Percentiles rank a stretch among this genome's conserved stretches.
phyloP scores from a whole-genome alignment of 2,797 vertebrate genomes.

The Sardinella longiceps region DNA sequence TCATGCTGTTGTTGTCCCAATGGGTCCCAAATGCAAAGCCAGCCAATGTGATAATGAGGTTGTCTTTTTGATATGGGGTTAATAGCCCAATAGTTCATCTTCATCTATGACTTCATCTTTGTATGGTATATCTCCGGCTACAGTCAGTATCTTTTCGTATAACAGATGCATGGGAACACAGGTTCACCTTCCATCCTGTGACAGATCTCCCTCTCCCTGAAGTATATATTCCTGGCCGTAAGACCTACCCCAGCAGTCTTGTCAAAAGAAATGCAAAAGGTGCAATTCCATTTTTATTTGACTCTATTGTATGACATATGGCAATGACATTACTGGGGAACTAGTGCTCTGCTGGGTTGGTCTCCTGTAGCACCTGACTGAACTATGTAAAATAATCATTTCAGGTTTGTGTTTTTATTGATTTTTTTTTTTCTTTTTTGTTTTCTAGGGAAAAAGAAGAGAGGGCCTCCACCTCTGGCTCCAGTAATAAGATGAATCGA shows the following conservation, averaged over 20 bases:
- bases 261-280: conserved; percentile 79
- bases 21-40: too few relatives aligned
- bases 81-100: neutral
- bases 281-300: conserved; percentile 57
- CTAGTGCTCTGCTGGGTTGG: neutral
- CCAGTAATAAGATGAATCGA: conserved; percentile 81
- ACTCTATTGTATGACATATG: neutral
- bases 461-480: conserved; percentile 82
- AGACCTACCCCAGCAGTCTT: conserved; percentile 84
- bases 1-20: too few relatives aligned
- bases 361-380: neutral
- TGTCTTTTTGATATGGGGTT: too few relatives aligned
- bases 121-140: neutral
- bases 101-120: too few relatives aligned
- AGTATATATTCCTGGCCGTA: conserved; percentile 74
- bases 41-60: neutral
- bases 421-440: conserved; percentile 52
- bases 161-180: conserved; percentile 85
- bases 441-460: conserved; percentile 77
- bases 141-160: conserved; percentile 28
- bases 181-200: conserved; percentile 83
- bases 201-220: conserved; percentile 86
- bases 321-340: neutral
- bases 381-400: too few relatives aligned
- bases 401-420: neutral